These are phyloP conservation scores for Hirtodrosophila confusa DNA, from an alignment of 2,888 invertebrate genomes.

Conservation along the genomic window DNA sequence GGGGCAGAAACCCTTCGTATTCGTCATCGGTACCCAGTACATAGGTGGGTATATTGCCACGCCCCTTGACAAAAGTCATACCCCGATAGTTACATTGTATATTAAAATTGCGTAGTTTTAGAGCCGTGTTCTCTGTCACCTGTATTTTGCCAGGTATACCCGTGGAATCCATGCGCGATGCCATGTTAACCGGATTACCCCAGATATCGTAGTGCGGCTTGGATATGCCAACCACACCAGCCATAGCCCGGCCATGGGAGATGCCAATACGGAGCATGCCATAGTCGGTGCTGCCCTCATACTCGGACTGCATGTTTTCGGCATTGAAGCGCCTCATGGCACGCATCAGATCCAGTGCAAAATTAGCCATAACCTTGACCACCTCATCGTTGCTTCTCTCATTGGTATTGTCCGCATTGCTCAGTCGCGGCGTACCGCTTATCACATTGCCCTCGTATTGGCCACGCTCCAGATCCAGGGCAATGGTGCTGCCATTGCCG, in stretches of 20 bases:
- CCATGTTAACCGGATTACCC: constrained; percentile 98
- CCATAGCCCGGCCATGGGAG: constrained; percentile 95
- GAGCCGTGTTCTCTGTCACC: constrained; percentile 90
- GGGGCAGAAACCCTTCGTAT: constrained; percentile 84
- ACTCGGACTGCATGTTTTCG: constrained; percentile 86
- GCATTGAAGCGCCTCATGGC: constrained; percentile 87
- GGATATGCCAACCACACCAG: constrained; percentile 96
- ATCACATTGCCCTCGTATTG: constrained; percentile 75
- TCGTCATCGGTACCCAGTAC: constrained; percentile 88
- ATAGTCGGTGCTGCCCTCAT: constrained; percentile 76
- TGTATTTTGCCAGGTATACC: constrained; percentile 92
- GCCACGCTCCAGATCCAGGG: constrained; percentile 65
- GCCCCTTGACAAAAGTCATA: constrained; percentile 89
- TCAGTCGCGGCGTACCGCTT: constrained; percentile 33
- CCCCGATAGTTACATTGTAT: constrained; percentile 89
- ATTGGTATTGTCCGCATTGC: constrained; percentile 58
- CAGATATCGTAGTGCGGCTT: constrained; percentile 98
- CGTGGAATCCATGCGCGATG: constrained; percentile 97
- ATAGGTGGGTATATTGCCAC: constrained; percentile 88
- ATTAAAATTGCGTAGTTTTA: constrained; percentile 88
- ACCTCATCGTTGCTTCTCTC: constrained; percentile 83
- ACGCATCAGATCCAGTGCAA: constrained; percentile 90
- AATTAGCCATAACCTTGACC: constrained; percentile 88
- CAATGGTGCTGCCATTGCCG: constrained; percentile 62
- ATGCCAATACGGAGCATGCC: constrained; percentile 87